Conservation (phyloP, 2,888 invertebrate species). For the Bombyx huttoni region DNA sequence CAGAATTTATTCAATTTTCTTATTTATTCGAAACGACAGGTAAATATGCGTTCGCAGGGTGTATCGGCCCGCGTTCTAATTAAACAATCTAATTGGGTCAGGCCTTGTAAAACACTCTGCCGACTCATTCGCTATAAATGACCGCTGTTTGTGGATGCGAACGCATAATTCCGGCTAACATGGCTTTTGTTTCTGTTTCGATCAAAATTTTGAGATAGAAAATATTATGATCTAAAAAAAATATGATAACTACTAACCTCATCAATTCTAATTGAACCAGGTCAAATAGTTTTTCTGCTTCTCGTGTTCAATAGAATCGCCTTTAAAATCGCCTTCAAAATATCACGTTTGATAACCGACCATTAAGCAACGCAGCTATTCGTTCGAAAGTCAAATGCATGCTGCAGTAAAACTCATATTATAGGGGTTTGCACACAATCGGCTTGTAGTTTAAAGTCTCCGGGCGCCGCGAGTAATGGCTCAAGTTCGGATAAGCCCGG, state of each 20-base stretch:
- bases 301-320: too few relatives aligned
- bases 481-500: slow-evolving; percentile 58
- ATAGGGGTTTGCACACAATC: slow-evolving; percentile 17
- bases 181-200: too few relatives aligned
- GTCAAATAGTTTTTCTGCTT: too few relatives aligned
- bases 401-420: slow-evolving; percentile 1
- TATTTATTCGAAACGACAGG: slow-evolving; percentile 7
- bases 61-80: slow-evolving; percentile 19
- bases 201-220: too few relatives aligned
- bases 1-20: slow-evolving; percentile 2
- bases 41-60: slow-evolving; percentile 12
- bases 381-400: neutral
- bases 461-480: slow-evolving; percentile 40
- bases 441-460: slow-evolving; percentile 33
- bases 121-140: slow-evolving; percentile 1
- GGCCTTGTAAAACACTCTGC: slow-evolving; percentile 4
- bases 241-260: too few relatives aligned
- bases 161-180: neutral
- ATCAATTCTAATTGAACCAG: too few relatives aligned
- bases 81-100: slow-evolving; percentile 30
- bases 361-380: neutral
- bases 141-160: neutral
- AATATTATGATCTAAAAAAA: too few relatives aligned
- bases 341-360: neutral
- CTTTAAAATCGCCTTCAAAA: too few relatives aligned